Evolutionary conservation across 23 tunicate species (phyloP).

Genomic region (Styela plicata): DNA sequence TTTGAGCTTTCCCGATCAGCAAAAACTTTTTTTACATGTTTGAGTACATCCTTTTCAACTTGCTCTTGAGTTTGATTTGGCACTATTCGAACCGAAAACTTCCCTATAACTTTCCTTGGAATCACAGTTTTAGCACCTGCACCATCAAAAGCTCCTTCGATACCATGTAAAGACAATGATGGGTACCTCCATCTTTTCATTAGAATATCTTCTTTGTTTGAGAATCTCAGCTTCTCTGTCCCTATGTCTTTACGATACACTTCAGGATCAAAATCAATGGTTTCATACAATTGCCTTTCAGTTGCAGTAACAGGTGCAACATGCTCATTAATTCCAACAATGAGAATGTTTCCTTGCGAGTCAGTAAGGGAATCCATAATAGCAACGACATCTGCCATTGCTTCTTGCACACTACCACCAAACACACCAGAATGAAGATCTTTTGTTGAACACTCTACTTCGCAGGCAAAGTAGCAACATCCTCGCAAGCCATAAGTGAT

Average conservation of each 20-base stretch:
- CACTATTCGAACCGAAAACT: conserved; percentile 93
- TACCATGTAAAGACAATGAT: conserved; percentile 91
- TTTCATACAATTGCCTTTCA: conserved; percentile 61
- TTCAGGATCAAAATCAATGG: conserved; percentile 91
- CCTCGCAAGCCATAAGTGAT: conserved; percentile 99
- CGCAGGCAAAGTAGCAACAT: conserved; percentile 77
- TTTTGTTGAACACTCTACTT: conserved; percentile 71
- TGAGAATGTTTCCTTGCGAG: conserved; percentile 78
- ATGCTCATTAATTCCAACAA: conserved; percentile 79
- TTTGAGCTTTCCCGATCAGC: conserved; percentile 67
- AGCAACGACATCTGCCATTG: conserved; percentile 83
- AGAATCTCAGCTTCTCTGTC: conserved; percentile 38
- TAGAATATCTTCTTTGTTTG: conserved; percentile 60
- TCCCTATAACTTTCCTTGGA: conserved; percentile 96
- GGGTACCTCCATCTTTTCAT: conserved; percentile 99
- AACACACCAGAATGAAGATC: conserved; percentile 98
- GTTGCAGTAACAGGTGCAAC: conserved; percentile 90
- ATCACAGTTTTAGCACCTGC: conserved; percentile 98
- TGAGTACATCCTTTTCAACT: conserved; percentile 67
- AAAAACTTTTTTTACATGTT: conserved; percentile 56
- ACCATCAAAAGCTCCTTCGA: conserved; percentile 97
- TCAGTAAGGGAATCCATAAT: conserved; percentile 84
- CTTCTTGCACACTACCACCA: conserved; percentile 98
- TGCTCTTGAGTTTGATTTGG: conserved; percentile 93
- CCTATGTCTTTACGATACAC: conserved; percentile 93